phyloP scores from a whole-genome alignment of 53 echinoderm and acorn worm genomes.

The Antedon mediterranea region DNA sequence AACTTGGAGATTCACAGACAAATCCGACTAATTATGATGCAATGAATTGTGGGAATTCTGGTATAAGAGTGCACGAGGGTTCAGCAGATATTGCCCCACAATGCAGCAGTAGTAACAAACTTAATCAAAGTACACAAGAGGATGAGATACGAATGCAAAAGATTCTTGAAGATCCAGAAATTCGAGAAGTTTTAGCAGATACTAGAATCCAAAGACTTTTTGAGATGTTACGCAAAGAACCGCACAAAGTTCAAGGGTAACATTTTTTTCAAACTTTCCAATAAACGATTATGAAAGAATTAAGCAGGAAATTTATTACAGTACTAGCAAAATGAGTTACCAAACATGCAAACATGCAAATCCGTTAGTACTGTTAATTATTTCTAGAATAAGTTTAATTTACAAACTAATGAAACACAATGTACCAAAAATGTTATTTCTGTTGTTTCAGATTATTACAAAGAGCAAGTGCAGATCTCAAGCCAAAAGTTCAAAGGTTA shows the following conservation, averaged over 20 bases:
- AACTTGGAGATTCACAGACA: neutral
- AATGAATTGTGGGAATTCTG: neutral
- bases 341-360: too few relatives aligned
- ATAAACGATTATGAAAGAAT: too few relatives aligned
- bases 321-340: too few relatives aligned
- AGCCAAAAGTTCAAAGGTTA: constrained; percentile 60
- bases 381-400: too few relatives aligned
- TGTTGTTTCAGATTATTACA: constrained; percentile 64
- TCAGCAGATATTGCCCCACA: constrained; percentile 19
- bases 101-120: constrained; percentile 65
- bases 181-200: constrained; percentile 44
- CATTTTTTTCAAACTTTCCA: neutral
- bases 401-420: too few relatives aligned
- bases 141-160: constrained; percentile 73
- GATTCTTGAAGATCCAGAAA: constrained; percentile 58
- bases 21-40: neutral
- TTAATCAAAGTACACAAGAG: constrained; percentile 52
- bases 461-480: constrained; percentile 37
- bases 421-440: too few relatives aligned
- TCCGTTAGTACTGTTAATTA: too few relatives aligned
- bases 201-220: constrained; percentile 39
- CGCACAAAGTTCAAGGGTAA: constrained; percentile 71
- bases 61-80: neutral
- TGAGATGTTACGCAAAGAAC: constrained; percentile 41
- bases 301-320: too few relatives aligned